These are phyloP conservation scores for Platypus cylindrus DNA, from an alignment of 2,888 invertebrate genomes.

Conservation along the genomic window DNA sequence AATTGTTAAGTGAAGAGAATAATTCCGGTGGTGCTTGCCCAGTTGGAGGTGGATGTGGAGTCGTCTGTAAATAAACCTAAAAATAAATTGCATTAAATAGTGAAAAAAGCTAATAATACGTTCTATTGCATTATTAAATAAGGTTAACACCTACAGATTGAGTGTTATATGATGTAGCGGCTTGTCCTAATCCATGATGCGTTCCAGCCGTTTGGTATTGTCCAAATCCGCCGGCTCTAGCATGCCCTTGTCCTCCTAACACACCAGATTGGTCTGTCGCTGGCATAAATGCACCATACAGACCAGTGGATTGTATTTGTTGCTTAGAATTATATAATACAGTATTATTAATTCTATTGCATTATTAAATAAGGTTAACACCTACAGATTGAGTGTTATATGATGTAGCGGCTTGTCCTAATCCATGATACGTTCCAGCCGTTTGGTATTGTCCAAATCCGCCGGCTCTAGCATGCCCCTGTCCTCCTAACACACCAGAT, in stretches of 20 bases:
- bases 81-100: neutral
- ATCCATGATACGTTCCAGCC: conserved; percentile 34
- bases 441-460: conserved; percentile 66
- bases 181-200: conserved; percentile 44
- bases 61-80: conserved; percentile 12
- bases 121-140: no score
- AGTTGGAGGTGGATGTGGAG: conserved; percentile 37
- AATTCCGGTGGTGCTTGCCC: conserved; percentile 51
- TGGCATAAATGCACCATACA: conserved; percentile 63
- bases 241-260: conserved; percentile 53
- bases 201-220: conserved; percentile 46
- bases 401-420: conserved; percentile 46
- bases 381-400: conserved; percentile 44
- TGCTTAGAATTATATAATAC: conserved; percentile 73
- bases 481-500: conserved; percentile 41
- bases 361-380: no score
- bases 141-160: conserved; percentile 49
- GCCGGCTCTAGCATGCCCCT: conserved; percentile 47
- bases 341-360: no score
- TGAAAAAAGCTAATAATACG: no score
- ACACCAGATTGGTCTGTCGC: conserved; percentile 42
- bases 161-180: conserved; percentile 39
- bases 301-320: conserved; percentile 53
- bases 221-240: conserved; percentile 52
- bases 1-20: conserved; percentile 43